Base-by-base conservation (phyloP, 2,113 vertebrate genomes). In the Dasyurus viverrinus region DNA sequence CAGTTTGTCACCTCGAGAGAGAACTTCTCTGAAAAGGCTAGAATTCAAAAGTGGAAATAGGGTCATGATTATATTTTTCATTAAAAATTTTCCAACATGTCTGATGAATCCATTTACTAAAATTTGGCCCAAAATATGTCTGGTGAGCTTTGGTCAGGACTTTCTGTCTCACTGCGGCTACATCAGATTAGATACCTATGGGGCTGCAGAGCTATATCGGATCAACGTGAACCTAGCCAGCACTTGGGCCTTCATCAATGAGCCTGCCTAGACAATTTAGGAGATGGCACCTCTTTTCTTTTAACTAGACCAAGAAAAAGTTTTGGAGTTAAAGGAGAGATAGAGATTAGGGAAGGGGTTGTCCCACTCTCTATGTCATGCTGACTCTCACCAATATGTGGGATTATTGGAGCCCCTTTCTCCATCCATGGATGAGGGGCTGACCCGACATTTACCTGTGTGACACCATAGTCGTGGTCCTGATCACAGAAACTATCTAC, bases 1-100 rank as follows among this genome's bases (percentile, higher is more conserved):
- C 2, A 25, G 97, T 97, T 96, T 95, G 95, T 98, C 97, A 98
- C 98, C 97, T 97, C 53, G 46, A 98, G 95, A 98, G 93, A 95
- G 2, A 96, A 98, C n/a, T 94, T 94, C 90, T 91, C 68, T 95
- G 94, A 96, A 90, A 95, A 92, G 60, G n/a, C 84, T 97, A 92
- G 97, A 98, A 98, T 97, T 96, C 95, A 95, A 93, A 94, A 0
- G 90, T 96, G 93, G 60, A 96, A 98, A 94, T 91, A 94, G 9
- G 92, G 93, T 97, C 2, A 1, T 0, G 0, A 91, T 96, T 91
- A 95, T 93, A 84, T 94, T 95, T 97, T 92, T 94, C 92, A 93
- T 95, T 97, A 95, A 48, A 94, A 94, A 92, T 95, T 76, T 53
- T 96, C 94, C 92, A 92, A 89, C 8, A 0, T 55, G 54, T 60